Conservation (phyloP, 2,888 invertebrate genomes). For the Troides helena region DNA sequence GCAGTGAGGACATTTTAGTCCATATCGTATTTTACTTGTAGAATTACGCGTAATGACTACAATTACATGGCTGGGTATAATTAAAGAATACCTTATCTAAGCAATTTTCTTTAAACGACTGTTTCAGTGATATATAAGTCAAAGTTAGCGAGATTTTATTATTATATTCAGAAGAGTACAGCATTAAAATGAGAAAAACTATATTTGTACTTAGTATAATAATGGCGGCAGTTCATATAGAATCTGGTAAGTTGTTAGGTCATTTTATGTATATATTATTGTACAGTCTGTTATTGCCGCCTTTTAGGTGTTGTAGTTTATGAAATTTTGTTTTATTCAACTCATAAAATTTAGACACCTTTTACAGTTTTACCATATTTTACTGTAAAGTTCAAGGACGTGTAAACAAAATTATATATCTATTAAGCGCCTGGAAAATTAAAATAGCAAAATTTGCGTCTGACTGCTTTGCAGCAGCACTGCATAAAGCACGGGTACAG, state of each 20-base stretch:
- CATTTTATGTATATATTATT: no score
- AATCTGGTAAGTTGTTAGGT: constrained; percentile 13
- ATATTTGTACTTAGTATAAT: constrained; percentile 4
- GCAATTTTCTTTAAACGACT: constrained; percentile 15
- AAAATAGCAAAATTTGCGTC: no score
- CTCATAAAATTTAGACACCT: no score
- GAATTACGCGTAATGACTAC: neutral
- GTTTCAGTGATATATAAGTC: constrained; percentile 11
- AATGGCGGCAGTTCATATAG: constrained; percentile 1
- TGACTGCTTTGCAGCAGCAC: no score
- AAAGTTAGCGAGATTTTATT: neutral
- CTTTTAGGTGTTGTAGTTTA: neutral
- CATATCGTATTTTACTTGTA: neutral
- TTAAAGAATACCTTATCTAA: constrained; percentile 3
- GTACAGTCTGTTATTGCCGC: no score
- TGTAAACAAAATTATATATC: no score
- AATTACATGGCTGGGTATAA: constrained; percentile 3
- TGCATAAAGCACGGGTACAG: no score
- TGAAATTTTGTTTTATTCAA: neutral
- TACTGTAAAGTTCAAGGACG: no score
- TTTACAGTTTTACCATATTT: no score
- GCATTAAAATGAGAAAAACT: constrained; percentile 8
- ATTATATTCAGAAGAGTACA: neutral
- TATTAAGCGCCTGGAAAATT: no score
- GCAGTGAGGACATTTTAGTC: neutral